Percentiles rank a stretch among this genome's conserved stretches.
Conservation (phyloP, 2,113 vertebrate species). For the Lepisosteus osseus region DNA sequence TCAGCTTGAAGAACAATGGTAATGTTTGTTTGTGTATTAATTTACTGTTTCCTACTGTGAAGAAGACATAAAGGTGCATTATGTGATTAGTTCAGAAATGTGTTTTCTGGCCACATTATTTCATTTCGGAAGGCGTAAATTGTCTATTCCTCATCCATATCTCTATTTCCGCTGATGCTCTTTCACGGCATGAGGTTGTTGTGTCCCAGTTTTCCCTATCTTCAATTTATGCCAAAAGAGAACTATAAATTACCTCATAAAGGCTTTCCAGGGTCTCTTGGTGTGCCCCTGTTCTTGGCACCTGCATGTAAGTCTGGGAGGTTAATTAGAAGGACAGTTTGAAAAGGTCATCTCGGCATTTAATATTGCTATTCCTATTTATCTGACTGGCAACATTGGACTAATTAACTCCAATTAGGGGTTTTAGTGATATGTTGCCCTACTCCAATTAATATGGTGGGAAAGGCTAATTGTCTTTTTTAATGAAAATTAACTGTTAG, state of each 20-base stretch:
- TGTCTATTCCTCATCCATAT: background rate
- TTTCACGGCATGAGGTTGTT: background rate
- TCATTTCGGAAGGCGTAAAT: background rate
- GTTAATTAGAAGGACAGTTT: constrained; percentile 61
- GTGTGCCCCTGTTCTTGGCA: constrained; percentile 39
- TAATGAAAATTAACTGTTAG: constrained; percentile 29
- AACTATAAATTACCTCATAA: background rate
- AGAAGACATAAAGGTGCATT: too few species aligned
- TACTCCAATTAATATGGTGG: constrained; percentile 50
- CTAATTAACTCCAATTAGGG: constrained; percentile 70
- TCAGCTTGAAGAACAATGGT: too few species aligned
- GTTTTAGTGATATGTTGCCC: constrained; percentile 43
- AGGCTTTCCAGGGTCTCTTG: constrained; percentile 14
- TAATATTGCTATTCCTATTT: constrained; percentile 55
- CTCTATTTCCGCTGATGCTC: background rate
- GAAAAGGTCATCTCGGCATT: constrained; percentile 57
- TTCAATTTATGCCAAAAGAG: background rate
- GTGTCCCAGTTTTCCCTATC: constrained; percentile 6
- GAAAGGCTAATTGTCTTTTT: constrained; percentile 58
- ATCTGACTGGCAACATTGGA: constrained; percentile 55
- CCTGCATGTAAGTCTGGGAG: constrained; percentile 41
- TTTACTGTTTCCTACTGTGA: too few species aligned
- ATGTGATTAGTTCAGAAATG: too few species aligned
- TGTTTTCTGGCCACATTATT: background rate
- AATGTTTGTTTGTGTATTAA: too few species aligned